These are phyloP conservation scores for Hybos culiciformis DNA, from an alignment of 2,888 invertebrate species.

Conservation along the genomic window DNA sequence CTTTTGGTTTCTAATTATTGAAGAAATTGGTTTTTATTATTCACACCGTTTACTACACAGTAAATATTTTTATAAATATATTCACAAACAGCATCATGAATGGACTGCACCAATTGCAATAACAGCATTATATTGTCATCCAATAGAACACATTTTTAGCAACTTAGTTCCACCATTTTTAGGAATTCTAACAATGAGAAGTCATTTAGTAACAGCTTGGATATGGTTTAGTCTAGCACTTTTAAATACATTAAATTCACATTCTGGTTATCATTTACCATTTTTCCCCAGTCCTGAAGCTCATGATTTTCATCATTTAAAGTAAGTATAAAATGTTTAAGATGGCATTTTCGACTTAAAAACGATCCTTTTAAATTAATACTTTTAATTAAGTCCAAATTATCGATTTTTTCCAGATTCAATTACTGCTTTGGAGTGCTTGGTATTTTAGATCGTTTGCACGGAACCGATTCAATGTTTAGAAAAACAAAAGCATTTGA, in stretches of 20 bases:
- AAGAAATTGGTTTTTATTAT: conserved; percentile 75
- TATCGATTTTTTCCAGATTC: conserved; percentile 42
- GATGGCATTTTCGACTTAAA: background rate
- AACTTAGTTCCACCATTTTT: conserved; percentile 63
- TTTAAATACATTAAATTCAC: conserved; percentile 63
- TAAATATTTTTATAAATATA: conserved; percentile 58
- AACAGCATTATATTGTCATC: conserved; percentile 67
- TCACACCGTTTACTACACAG: conserved; percentile 68
- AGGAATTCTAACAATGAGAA: conserved; percentile 59
- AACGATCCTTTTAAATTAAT: background rate
- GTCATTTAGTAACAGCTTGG: conserved; percentile 63
- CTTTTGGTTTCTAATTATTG: conserved; percentile 55
- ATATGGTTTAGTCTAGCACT: conserved; percentile 67
- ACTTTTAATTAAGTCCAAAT: background rate
- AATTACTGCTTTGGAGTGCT: conserved; percentile 73
- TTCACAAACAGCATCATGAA: conserved; percentile 78
- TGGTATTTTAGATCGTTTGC: conserved; percentile 66
- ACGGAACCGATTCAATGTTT: conserved; percentile 68
- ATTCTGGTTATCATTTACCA: conserved; percentile 75
- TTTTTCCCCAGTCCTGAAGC: conserved; percentile 75
- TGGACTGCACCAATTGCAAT: conserved; percentile 79
- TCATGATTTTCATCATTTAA: conserved; percentile 78
- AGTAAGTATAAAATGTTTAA: conserved; percentile 38
- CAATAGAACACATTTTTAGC: conserved; percentile 60
- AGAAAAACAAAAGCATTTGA: conserved; percentile 54